phyloP scores from a whole-genome alignment of 2,797 vertebrate species.

The Nyctalus aviator region DNA sequence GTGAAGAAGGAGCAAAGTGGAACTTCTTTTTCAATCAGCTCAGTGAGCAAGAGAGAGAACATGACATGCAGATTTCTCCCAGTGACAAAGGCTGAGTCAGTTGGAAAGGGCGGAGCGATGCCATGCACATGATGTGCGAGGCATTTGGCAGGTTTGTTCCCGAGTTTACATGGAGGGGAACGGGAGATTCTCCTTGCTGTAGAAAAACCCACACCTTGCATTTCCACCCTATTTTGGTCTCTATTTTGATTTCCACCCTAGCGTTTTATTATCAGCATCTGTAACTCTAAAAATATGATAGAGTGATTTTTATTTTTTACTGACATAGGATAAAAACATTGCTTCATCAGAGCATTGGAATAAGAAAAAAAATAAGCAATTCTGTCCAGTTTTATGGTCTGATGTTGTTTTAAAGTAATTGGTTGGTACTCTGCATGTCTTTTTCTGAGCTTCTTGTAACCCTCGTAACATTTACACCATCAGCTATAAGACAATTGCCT shows the following conservation, averaged over 20 bases:
- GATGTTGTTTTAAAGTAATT: conserved; percentile 8
- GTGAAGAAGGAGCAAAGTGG: not conserved
- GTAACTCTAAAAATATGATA: conserved; percentile 43
- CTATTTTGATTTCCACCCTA: conserved; percentile 26
- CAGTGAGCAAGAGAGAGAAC: not conserved
- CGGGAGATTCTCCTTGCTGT: not conserved
- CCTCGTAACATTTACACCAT: conserved; percentile 1
- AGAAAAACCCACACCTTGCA: not conserved
- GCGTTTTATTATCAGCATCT: conserved; percentile 53
- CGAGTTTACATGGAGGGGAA: not conserved
- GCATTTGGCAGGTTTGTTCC: not conserved
- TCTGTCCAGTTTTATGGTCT: not conserved
- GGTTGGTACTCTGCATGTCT: not conserved
- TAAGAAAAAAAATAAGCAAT: not conserved
- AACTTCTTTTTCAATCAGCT: not conserved
- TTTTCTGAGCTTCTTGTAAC: conserved; percentile 33
- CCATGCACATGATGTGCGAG: not conserved
- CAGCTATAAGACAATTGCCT: conserved; percentile 27
- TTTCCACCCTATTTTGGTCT: not conserved
- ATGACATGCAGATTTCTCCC: not conserved
- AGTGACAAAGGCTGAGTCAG: not conserved
- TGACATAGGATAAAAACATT: conserved; percentile 40
- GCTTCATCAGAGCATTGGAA: not conserved
- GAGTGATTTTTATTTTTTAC: not conserved
- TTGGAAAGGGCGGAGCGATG: not conserved